Evolutionary conservation across 2,113 vertebrate species (phyloP).

Genomic region (Antidorcas marsupialis): DNA sequence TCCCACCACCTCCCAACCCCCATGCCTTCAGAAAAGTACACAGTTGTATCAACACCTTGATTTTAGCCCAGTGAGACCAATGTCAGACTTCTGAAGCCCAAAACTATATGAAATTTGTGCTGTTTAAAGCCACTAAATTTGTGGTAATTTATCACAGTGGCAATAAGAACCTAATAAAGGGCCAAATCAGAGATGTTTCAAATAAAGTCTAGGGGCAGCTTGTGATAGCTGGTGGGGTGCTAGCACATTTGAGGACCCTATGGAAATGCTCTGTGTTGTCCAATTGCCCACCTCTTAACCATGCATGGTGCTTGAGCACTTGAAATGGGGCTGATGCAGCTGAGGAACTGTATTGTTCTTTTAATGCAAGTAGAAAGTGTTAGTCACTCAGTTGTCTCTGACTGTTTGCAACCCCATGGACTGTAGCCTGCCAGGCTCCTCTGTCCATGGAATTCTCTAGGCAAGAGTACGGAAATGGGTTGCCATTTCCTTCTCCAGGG

Average conservation of each 20-base stretch:
- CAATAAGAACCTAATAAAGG: background rate
- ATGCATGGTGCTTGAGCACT: accelerated
- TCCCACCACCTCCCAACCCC: accelerated
- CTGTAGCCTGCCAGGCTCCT: background rate
- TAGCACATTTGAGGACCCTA: accelerated
- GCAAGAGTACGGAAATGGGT: background rate
- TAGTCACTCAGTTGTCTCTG: background rate
- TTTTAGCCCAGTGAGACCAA: background rate
- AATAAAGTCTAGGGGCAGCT: background rate
- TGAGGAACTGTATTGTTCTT: background rate
- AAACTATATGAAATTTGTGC: background rate
- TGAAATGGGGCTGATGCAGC: background rate
- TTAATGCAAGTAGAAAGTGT: background rate
- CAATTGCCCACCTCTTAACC: background rate
- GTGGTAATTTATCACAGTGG: background rate
- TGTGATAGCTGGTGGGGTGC: accelerated
- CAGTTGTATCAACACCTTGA: background rate
- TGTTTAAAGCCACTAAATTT: background rate
- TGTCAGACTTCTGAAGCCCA: background rate
- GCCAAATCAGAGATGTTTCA: background rate
- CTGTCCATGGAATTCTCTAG: background rate
- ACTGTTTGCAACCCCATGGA: background rate
- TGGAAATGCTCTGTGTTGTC: too few species aligned
- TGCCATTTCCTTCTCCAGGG: background rate
- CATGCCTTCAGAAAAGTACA: background rate